Conservation (phyloP, 1,140 invertebrate species). For the Chironomus tepperi region DNA sequence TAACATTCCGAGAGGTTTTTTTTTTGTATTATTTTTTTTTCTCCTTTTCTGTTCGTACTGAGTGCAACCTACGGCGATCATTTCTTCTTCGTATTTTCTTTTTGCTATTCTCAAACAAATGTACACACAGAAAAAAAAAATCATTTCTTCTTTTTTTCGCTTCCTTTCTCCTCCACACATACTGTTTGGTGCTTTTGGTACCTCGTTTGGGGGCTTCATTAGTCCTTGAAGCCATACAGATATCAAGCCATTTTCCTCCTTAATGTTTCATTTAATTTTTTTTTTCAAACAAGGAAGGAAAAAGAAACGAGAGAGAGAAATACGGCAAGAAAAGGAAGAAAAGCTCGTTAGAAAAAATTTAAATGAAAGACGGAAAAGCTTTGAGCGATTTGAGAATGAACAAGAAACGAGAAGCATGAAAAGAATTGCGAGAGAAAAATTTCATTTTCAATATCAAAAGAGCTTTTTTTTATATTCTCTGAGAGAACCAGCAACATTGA, state of each 20-base stretch:
- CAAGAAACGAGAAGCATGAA: not conserved
- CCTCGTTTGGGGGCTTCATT: not conserved
- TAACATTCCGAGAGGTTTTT: constrained; percentile 1
- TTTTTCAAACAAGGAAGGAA: not conserved
- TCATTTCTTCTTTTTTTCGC: not conserved
- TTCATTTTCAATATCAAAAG: no score
- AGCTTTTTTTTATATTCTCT: no score
- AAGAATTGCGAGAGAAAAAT: no score
- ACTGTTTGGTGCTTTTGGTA: no score
- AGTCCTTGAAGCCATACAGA: constrained; percentile 3
- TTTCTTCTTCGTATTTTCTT: not conserved
- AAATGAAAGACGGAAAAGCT: not conserved
- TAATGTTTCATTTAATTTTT: constrained; percentile 9
- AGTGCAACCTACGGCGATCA: not conserved
- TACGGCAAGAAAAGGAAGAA: not conserved
- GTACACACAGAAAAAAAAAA: not conserved
- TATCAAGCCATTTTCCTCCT: not conserved
- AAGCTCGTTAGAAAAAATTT: not conserved
- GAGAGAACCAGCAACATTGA: no score
- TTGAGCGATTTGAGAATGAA: not conserved
- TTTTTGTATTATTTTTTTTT: not conserved
- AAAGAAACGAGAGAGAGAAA: not conserved
- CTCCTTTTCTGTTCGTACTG: not conserved
- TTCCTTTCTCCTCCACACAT: not conserved
- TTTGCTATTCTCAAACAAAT: not conserved